Evolutionary conservation across 92 coral and sea anemone species (phyloP), one percentile per base, ranked within the genome.

Genomic region (Porites rus): DNA sequence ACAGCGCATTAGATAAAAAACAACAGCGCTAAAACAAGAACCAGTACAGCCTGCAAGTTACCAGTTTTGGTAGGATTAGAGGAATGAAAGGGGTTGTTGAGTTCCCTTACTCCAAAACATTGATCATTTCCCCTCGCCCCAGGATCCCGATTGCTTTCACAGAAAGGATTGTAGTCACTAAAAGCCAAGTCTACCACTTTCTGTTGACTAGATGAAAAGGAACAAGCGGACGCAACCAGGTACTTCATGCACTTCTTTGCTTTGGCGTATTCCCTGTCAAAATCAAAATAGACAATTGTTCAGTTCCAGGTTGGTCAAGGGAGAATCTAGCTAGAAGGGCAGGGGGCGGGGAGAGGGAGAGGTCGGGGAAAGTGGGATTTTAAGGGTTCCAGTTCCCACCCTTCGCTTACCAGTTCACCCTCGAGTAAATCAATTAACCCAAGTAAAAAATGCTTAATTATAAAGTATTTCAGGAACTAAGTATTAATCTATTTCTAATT

Each of bases 91-190:
- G 81, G 81, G 69, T 61, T 76, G 51, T 59, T 11, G 20, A 76
- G 66, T 9, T 60, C 38, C 12, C 18, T 77, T 28, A 61, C 69
- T 52, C 81, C 81, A 77, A 25, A n/a, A 18, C 81, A 61, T 25
- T 17, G 69, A 60, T 31, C 81, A 7, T 59, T 58, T 25, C 80
- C 80, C 25, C 69, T 76, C 53, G 80, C 80, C 51, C 80, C 80
- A 22, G 67, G 80, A 12, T 77, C 56, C 17, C 81, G 81, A 61
- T 61, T 62, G 16, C 61, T 59, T 53, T 68, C 22, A 25, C 88
- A 84, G 81, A 43, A 84, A 66, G 88, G 88, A 62, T 84, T 84
- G 88, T 74, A 51, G 10, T 77, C 88, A 21, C 50, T 19, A 18
- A 52, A 65, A 61, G 1, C 3, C 31, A 84, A 64, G 7, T 72